Evolutionary conservation across 1,140 invertebrate genomes (phyloP).

Genomic region (Tenebrio molitor): DNA sequence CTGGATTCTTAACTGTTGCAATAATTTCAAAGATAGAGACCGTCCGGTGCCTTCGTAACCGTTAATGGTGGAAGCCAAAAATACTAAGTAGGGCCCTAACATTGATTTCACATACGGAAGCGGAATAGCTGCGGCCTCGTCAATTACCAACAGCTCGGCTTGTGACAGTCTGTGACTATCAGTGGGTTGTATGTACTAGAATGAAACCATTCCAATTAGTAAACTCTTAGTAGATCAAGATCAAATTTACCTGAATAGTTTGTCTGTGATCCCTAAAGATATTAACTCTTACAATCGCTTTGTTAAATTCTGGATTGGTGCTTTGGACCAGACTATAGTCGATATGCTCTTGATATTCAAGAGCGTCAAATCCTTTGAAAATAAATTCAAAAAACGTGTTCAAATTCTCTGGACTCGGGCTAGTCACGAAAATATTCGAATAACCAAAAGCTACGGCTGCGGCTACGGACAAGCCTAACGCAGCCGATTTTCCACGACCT

Average conservation of each 20-base stretch:
- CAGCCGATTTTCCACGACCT: slow-evolving; percentile 98
- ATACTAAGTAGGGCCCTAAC: slow-evolving; percentile 93
- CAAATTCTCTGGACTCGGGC: slow-evolving; percentile 98
- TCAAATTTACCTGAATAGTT: slow-evolving; percentile 85
- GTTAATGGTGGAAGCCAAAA: slow-evolving; percentile 97
- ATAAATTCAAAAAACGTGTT: slow-evolving; percentile 98
- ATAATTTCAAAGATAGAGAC: slow-evolving; percentile 94
- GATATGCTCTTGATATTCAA: slow-evolving; percentile 96
- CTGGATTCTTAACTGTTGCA: slow-evolving; percentile 88
- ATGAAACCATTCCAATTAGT: slow-evolving; percentile 48
- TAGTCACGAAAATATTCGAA: slow-evolving; percentile 98
- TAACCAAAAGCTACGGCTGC: slow-evolving; percentile 90
- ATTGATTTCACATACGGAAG: slow-evolving; percentile 93
- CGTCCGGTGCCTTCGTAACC: slow-evolving; percentile 99
- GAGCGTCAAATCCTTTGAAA: slow-evolving; percentile 95
- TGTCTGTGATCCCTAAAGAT: slow-evolving; percentile 94
- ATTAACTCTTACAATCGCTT: slow-evolving; percentile 95
- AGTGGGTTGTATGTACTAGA: slow-evolving; percentile 93
- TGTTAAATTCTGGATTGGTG: slow-evolving; percentile 96
- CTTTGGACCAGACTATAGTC: slow-evolving; percentile 98
- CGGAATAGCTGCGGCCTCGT: slow-evolving; percentile 99
- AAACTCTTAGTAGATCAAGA: background rate
- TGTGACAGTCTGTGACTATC: slow-evolving; percentile 92
- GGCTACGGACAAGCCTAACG: slow-evolving; percentile 94
- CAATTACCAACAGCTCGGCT: slow-evolving; percentile 96